A percentile compares a stretch with the other conserved stretches of the same genome.
phyloP scores from a whole-genome alignment of 2,797 vertebrate genomes.

The Pelodytes ibericus region DNA sequence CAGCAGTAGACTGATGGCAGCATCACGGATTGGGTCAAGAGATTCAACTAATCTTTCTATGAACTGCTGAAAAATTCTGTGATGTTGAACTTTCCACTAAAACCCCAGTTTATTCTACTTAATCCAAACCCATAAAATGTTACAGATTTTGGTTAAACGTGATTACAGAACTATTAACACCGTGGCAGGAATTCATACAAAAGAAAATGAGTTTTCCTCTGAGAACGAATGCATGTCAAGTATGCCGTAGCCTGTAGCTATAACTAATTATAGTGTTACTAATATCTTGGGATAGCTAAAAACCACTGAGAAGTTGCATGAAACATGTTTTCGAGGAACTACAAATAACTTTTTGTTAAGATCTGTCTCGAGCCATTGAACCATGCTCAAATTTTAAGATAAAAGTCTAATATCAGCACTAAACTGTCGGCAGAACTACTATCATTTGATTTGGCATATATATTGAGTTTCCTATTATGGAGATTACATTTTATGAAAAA shows the following conservation, averaged over 20 bases:
- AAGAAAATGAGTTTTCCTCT: conserved; percentile 20
- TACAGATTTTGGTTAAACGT: conserved; percentile 1
- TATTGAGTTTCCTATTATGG: conserved; percentile 19
- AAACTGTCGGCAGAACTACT: background rate
- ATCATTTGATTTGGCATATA: background rate
- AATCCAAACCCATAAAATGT: background rate
- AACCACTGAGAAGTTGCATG: conserved; percentile 28
- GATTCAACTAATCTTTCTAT: background rate
- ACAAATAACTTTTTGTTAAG: conserved; percentile 14
- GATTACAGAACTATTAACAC: background rate
- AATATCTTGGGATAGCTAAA: conserved; percentile 21
- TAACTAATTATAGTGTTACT: conserved; percentile 24
- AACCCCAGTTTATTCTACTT: background rate
- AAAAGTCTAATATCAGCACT: background rate
- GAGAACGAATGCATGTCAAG: conserved; percentile 23
- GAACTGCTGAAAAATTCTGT: background rate
- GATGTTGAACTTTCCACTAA: background rate
- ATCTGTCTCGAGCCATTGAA: conserved; percentile 1
- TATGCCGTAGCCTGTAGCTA: conserved; percentile 21
- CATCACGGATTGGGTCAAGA: background rate
- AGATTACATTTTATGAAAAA: background rate
- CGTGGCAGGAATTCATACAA: conserved; percentile 12
- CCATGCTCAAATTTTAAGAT: conserved; percentile 22
- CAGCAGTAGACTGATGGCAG: background rate
- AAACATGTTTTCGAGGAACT: conserved; percentile 28